These are phyloP conservation scores for Mesitornis unicolor DNA, from an alignment of 2,113 vertebrate species.

Conservation along the genomic window DNA sequence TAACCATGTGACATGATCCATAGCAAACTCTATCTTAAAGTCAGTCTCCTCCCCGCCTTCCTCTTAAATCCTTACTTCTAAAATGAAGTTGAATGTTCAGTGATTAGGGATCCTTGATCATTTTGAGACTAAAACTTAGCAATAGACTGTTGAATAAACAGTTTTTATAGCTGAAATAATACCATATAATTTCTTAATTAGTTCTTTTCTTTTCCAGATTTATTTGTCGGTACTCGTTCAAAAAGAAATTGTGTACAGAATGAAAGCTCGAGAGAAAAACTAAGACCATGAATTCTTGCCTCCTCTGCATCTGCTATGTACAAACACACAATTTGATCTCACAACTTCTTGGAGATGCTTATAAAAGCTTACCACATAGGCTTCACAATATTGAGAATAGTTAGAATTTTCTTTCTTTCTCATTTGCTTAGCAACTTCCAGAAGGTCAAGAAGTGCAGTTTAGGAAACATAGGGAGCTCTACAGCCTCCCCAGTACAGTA, in stretches of 20 bases:
- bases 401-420: not conserved
- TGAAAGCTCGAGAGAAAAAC: not conserved
- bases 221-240: not conserved
- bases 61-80: not conserved
- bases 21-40: not conserved
- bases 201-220: not conserved
- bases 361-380: not conserved
- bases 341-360: not conserved
- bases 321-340: not conserved
- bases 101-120: not conserved
- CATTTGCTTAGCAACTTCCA: not conserved
- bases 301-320: not conserved
- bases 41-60: fast-evolving
- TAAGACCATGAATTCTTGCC: not conserved
- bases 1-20: not conserved
- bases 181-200: not conserved
- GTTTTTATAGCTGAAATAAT: not conserved
- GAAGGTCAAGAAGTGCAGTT: not conserved
- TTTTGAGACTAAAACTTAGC: not conserved
- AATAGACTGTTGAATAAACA: not conserved
- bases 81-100: not conserved
- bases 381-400: not conserved
- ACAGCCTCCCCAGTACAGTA: not conserved
- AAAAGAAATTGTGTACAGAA: not conserved
- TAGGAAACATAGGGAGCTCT: not conserved